phyloP scores from a whole-genome alignment of 2,797 vertebrate genomes.

The Mormyrops boulengeri region DNA sequence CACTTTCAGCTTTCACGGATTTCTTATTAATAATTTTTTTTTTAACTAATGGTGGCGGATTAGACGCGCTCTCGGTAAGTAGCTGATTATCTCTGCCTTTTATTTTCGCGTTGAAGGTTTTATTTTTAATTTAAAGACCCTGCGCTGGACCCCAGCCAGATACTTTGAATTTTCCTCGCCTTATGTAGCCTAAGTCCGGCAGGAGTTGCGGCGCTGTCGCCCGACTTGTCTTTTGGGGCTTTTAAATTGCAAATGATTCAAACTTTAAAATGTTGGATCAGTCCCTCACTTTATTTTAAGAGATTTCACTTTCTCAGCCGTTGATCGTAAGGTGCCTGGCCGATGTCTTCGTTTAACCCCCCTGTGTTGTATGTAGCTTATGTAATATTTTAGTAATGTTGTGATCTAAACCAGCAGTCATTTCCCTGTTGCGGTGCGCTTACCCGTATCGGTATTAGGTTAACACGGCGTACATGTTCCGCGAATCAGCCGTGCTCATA shows the following conservation, averaged over 20 bases:
- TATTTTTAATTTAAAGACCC: conserved; percentile 20
- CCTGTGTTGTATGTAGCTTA: not conserved
- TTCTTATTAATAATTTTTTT: not conserved
- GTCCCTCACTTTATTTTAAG: not conserved
- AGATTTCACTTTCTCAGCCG: not conserved
- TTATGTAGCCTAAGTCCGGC: conserved; percentile 20
- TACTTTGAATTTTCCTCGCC: conserved; percentile 21
- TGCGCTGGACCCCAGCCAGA: conserved; percentile 15
- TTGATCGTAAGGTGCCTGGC: not conserved
- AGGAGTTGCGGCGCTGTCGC: not conserved
- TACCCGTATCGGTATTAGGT: not conserved
- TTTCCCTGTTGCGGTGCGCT: not conserved
- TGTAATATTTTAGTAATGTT: not conserved
- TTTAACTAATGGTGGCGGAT: conserved; percentile 24
- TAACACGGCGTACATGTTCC: not conserved
- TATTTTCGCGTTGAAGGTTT: not conserved
- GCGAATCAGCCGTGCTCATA: not conserved
- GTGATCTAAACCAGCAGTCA: not conserved
- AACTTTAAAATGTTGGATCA: not conserved
- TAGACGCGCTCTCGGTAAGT: conserved; percentile 27
- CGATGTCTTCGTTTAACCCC: not conserved
- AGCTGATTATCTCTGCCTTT: not conserved
- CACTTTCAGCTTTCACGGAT: not conserved
- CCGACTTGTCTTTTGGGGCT: not conserved
- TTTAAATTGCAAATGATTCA: not conserved